A percentile compares a stretch with the other conserved stretches of the same genome.
Evolutionary conservation across 2,888 invertebrate species (phyloP).

Genomic region (Macrosoma leucophasiata): DNA sequence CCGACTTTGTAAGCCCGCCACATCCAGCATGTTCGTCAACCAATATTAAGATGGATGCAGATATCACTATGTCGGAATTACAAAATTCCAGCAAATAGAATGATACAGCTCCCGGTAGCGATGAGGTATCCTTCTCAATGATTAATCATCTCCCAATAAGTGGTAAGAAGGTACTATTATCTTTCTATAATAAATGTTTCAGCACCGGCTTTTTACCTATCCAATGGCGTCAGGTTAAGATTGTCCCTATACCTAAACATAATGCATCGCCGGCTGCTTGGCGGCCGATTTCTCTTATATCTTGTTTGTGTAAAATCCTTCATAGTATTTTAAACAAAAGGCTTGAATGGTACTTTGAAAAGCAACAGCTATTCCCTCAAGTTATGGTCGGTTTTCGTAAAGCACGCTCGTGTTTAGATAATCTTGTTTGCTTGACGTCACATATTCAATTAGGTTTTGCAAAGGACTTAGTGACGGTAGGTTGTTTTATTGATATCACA

Average conservation of each 20-base stretch:
- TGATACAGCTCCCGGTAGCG: slow-evolving; percentile 16
- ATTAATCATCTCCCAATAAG: slow-evolving; percentile 11
- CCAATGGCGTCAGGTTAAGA: slow-evolving; percentile 12
- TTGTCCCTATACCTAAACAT: slow-evolving; percentile 15
- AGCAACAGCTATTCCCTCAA: slow-evolving; percentile 12
- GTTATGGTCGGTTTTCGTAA: slow-evolving; percentile 18
- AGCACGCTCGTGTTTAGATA: slow-evolving; percentile 18
- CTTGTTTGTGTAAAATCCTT: slow-evolving; percentile 25
- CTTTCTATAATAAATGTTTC: slow-evolving; percentile 12
- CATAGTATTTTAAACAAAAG: slow-evolving; percentile 20
- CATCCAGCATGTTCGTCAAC: slow-evolving; percentile 8
- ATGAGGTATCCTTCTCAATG: slow-evolving; percentile 20
- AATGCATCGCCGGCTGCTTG: no score
- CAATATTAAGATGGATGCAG: slow-evolving; percentile 7
- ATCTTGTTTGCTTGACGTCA: slow-evolving; percentile 9
- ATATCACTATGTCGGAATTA: slow-evolving; percentile 13
- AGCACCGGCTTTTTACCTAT: slow-evolving; percentile 7
- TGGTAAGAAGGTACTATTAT: slow-evolving; percentile 14
- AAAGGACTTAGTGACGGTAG: slow-evolving; percentile 17
- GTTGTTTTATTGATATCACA: slow-evolving; percentile 30
- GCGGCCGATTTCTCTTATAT: slow-evolving; percentile 16
- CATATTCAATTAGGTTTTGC: slow-evolving; percentile 22
- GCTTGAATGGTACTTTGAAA: slow-evolving; percentile 24
- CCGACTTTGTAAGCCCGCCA: slow-evolving; percentile 14
- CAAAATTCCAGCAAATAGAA: slow-evolving; percentile 14